Percentiles rank a stretch among this genome's conserved stretches.
Conservation (phyloP, 2,888 invertebrate species). For the Hyposoter didymator region DNA sequence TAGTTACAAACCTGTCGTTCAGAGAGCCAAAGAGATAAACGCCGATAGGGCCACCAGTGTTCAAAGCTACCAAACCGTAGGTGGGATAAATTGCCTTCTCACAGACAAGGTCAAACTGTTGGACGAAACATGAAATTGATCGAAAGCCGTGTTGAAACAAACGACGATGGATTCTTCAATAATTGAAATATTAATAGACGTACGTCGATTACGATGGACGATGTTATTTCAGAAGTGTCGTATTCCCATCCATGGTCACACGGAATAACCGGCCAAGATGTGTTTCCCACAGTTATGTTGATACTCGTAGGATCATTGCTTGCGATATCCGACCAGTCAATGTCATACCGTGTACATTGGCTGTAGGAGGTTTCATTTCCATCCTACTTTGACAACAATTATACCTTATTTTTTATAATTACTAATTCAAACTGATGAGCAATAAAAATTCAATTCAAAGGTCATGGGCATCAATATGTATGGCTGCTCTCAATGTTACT, state of each 20-base stretch:
- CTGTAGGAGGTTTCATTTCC: slow-evolving; percentile 86
- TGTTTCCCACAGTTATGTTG: slow-evolving; percentile 82
- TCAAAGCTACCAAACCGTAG: slow-evolving; percentile 93
- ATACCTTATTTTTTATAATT: slow-evolving; percentile 3
- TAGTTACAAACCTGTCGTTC: slow-evolving; percentile 88
- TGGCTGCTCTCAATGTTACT: slow-evolving; percentile 67
- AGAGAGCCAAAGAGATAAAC: slow-evolving; percentile 94
- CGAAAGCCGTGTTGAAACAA: not conserved
- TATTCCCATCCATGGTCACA: slow-evolving; percentile 94
- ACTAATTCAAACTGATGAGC: not conserved
- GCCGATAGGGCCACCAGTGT: slow-evolving; percentile 95
- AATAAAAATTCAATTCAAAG: not conserved
- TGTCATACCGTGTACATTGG: slow-evolving; percentile 90
- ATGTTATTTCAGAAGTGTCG: slow-evolving; percentile 88
- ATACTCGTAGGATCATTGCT: slow-evolving; percentile 72
- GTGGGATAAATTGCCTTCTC: slow-evolving; percentile 94
- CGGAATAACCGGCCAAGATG: slow-evolving; percentile 88
- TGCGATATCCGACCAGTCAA: slow-evolving; percentile 85
- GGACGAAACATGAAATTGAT: slow-evolving; percentile 18
- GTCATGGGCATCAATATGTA: slow-evolving; percentile 19
- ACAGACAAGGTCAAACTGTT: slow-evolving; percentile 95
- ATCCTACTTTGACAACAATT: slow-evolving; percentile 75
- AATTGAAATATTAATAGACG: slow-evolving; percentile 61
- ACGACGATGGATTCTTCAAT: not conserved
- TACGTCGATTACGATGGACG: slow-evolving; percentile 93